phyloP scores from a whole-genome alignment of 1,140 invertebrate species.

The Hypothenemus hampei region DNA sequence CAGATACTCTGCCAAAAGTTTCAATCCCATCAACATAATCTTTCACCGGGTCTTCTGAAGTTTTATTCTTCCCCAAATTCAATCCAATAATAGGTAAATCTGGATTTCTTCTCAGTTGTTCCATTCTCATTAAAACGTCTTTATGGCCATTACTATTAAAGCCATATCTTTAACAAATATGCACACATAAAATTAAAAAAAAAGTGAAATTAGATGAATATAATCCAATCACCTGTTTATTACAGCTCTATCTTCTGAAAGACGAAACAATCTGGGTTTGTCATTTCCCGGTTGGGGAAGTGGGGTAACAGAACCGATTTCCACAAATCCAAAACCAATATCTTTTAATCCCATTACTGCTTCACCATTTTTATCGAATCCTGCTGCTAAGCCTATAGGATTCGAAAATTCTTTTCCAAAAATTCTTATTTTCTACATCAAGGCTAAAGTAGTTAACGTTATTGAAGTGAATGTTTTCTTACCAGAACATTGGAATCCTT shows the following conservation, averaged over 20 bases:
- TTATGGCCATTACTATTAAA: slow-evolving; percentile 96
- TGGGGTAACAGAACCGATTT: slow-evolving; percentile 95
- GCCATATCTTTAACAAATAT: slow-evolving; percentile 60
- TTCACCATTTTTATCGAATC: slow-evolving; percentile 97
- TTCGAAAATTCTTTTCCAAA: slow-evolving; percentile 72
- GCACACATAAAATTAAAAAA: not conserved
- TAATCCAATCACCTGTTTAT: too few relatives aligned
- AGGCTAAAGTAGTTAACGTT: not conserved
- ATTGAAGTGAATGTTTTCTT: slow-evolving; percentile 33
- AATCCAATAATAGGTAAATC: slow-evolving; percentile 63
- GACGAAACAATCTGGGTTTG: slow-evolving; percentile 86
- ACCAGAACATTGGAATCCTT: slow-evolving; percentile 61
- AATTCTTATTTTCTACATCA: slow-evolving; percentile 59
- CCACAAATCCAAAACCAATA: slow-evolving; percentile 92
- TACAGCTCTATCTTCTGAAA: slow-evolving; percentile 79
- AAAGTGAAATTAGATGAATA: slow-evolving; percentile 32
- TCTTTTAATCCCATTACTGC: slow-evolving; percentile 75
- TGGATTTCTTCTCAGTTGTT: slow-evolving; percentile 46
- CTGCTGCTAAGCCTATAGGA: slow-evolving; percentile 93
- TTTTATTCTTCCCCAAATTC: slow-evolving; percentile 95
- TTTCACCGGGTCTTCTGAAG: slow-evolving; percentile 61
- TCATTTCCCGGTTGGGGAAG: slow-evolving; percentile 86
- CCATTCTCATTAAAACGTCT: slow-evolving; percentile 60
- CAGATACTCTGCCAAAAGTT: slow-evolving; percentile 68
- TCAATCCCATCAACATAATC: slow-evolving; percentile 82